Conservation (phyloP, 2,888 invertebrate species). For the Criorhina ranunculi region DNA sequence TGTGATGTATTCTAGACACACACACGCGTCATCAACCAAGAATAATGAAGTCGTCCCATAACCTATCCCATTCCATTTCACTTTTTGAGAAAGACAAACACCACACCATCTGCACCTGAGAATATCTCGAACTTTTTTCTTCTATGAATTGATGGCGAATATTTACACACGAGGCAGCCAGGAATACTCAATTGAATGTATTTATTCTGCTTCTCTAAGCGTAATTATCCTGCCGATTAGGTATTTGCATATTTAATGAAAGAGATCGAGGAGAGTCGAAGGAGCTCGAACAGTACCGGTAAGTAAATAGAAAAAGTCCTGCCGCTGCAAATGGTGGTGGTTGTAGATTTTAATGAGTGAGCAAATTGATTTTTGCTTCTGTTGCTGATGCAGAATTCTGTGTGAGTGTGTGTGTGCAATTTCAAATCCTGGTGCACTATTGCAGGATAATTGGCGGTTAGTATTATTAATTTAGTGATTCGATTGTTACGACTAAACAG, state of each 20-base stretch:
- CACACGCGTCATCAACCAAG: slow-evolving; percentile 22
- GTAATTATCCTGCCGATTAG: slow-evolving; percentile 74
- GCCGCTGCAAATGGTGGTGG: slow-evolving; percentile 10
- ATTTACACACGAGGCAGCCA: slow-evolving; percentile 30
- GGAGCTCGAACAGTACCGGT: slow-evolving; percentile 5
- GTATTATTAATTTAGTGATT: slow-evolving; percentile 61
- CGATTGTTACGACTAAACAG: slow-evolving; percentile 54
- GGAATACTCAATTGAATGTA: slow-evolving; percentile 53
- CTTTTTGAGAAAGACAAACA: slow-evolving; percentile 7
- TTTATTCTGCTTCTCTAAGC: slow-evolving; percentile 73
- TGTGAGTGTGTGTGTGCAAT: background rate
- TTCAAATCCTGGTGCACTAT: slow-evolving; percentile 50
- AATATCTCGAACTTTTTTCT: slow-evolving; percentile 20
- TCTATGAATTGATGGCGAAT: slow-evolving; percentile 55
- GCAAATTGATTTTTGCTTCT: slow-evolving; percentile 54
- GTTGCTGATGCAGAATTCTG: slow-evolving; percentile 34
- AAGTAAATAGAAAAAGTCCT: slow-evolving; percentile 43
- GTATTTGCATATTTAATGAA: slow-evolving; percentile 75
- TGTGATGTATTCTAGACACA: slow-evolving; percentile 33
- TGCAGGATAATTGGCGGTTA: slow-evolving; percentile 59
- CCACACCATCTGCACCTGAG: slow-evolving; percentile 12
- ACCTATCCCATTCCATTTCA: background rate
- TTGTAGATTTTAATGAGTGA: slow-evolving; percentile 48
- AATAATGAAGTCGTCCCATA: slow-evolving; percentile 13
- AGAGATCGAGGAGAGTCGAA: slow-evolving; percentile 26